Conservation (phyloP, 2,888 invertebrate species). For the Harpagoxenus sublaevis region DNA sequence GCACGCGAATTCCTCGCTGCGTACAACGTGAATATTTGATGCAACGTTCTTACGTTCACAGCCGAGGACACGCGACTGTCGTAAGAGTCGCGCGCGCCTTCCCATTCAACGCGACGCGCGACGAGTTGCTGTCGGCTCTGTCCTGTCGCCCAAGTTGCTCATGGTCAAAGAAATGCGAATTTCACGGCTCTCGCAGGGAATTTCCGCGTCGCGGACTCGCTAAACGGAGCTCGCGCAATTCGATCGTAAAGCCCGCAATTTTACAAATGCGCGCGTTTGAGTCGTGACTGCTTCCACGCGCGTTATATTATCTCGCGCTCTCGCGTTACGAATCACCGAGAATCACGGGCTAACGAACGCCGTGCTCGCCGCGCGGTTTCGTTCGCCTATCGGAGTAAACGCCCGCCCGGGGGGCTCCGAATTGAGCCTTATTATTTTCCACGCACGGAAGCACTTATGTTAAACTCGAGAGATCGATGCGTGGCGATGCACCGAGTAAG, state of each 20-base stretch:
- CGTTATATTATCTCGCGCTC: background rate
- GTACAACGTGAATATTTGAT: constrained; percentile 23
- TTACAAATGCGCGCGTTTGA: background rate
- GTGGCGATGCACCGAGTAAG: constrained; percentile 65
- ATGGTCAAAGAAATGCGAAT: constrained; percentile 12
- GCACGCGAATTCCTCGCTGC: constrained; percentile 19
- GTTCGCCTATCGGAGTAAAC: background rate
- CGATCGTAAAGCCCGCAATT: background rate
- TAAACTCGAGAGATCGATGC: constrained; percentile 67
- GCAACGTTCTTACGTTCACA: constrained; percentile 11
- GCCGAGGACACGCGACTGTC: constrained; percentile 2
- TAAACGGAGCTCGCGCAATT: background rate
- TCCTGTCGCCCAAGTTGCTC: background rate
- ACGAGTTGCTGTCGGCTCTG: no score
- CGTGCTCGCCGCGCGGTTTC: background rate
- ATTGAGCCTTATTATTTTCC: constrained; percentile 63
- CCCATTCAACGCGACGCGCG: background rate
- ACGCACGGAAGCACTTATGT: constrained; percentile 66
- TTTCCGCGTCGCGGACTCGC: background rate
- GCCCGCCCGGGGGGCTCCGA: background rate
- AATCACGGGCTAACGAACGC: background rate
- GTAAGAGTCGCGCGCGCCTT: background rate
- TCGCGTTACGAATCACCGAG: background rate
- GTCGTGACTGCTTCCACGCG: background rate
- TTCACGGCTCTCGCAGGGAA: background rate